Percentiles rank a stretch among this genome's conserved stretches.
Conservation (phyloP, 2,888 invertebrate genomes). For the Camptogramma bilineatum region DNA sequence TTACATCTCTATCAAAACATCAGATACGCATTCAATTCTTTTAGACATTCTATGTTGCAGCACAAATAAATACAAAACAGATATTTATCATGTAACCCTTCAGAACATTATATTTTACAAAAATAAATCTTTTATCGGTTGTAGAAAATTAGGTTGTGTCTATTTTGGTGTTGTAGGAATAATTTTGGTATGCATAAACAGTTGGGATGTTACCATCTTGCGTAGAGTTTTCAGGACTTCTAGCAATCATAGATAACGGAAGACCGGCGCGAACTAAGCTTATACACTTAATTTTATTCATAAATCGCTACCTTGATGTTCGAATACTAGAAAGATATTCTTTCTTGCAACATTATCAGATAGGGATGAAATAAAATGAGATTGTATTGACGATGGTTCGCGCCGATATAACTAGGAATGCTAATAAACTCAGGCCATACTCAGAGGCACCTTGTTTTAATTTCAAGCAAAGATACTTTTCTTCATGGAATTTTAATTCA, state of each 20-base stretch:
- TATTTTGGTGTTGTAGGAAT: not conserved
- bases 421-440: not conserved
- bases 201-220: not conserved
- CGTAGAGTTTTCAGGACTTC: not conserved
- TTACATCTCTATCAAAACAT: not conserved
- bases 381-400: not conserved
- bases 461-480: too few relatives aligned
- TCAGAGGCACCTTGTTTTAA: not conserved
- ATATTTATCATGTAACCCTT: too few relatives aligned
- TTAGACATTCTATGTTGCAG: not conserved
- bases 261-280: slow-evolving; percentile 12
- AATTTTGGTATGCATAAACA: not conserved
- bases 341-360: not conserved
- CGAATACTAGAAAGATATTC: not conserved
- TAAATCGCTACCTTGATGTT: not conserved
- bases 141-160: too few relatives aligned
- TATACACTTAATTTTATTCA: not conserved
- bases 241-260: slow-evolving; percentile 12
- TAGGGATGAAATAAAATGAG: not conserved
- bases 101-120: too few relatives aligned
- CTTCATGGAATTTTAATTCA: too few relatives aligned
- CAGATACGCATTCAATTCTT: not conserved
- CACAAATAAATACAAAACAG: too few relatives aligned
- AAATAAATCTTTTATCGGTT: too few relatives aligned
- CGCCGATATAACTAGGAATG: slow-evolving; percentile 2